Evolutionary conservation across 2,113 vertebrate genomes (phyloP).

Genomic region (Carettochelys insculpta): DNA sequence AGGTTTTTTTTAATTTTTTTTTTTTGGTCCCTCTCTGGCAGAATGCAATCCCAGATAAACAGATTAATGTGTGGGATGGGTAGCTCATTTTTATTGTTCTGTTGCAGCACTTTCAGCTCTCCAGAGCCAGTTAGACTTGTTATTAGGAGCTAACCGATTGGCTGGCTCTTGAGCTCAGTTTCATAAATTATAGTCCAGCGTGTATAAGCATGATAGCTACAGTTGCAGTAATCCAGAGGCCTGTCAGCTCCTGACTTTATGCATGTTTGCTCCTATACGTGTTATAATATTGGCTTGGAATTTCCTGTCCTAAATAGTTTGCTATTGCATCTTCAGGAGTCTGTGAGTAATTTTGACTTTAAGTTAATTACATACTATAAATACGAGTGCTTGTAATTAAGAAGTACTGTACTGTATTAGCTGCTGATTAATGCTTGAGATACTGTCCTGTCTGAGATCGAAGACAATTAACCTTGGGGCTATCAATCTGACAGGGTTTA

Average conservation of each 20-base stretch:
- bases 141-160: slow-evolving; percentile 77
- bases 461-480: slow-evolving; percentile 17
- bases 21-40: slow-evolving; percentile 13
- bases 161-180: slow-evolving; percentile 72
- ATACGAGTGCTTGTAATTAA: slow-evolving; percentile 61
- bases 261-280: slow-evolving; percentile 64
- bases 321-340: slow-evolving; percentile 77
- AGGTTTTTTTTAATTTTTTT: slow-evolving; percentile 23
- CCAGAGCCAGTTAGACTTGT: slow-evolving; percentile 81
- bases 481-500: slow-evolving; percentile 33
- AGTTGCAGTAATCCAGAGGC: slow-evolving; percentile 74
- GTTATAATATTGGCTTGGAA: slow-evolving; percentile 74
- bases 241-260: slow-evolving; percentile 76
- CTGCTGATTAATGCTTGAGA: slow-evolving; percentile 31
- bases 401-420: slow-evolving; percentile 49
- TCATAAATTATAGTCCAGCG: slow-evolving; percentile 77
- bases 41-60: slow-evolving; percentile 73
- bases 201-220: slow-evolving; percentile 71
- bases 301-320: slow-evolving; percentile 77
- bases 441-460: slow-evolving; percentile 42
- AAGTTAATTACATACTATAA: slow-evolving; percentile 64
- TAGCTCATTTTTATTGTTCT: slow-evolving; percentile 72
- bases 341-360: slow-evolving; percentile 80
- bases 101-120: slow-evolving; percentile 71
- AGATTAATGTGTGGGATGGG: slow-evolving; percentile 70